These are phyloP conservation scores for Limnephilus marmoratus DNA, from an alignment of 2,888 invertebrate genomes.

Conservation along the genomic window DNA sequence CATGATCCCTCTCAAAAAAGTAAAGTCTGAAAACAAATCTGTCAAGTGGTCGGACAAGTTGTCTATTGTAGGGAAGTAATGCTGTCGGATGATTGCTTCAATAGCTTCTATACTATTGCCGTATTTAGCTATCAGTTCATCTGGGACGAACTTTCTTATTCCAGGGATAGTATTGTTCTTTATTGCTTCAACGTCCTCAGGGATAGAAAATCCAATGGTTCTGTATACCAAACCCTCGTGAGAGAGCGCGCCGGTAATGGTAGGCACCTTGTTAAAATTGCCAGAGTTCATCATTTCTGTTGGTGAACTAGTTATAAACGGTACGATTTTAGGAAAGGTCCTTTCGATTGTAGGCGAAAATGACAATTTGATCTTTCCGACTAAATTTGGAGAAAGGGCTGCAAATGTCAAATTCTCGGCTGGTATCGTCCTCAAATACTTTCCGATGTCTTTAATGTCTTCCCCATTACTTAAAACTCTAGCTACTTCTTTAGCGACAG, in stretches of 20 bases:
- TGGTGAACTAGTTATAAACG: slow-evolving; percentile 73
- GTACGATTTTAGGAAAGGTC: slow-evolving; percentile 71
- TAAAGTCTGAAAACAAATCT: slow-evolving; percentile 52
- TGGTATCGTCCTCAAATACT: slow-evolving; percentile 71
- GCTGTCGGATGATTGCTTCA: slow-evolving; percentile 40
- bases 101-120: neutral
- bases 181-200: neutral
- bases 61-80: slow-evolving; percentile 52
- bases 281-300: neutral
- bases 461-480: slow-evolving; percentile 68
- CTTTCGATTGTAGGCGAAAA: slow-evolving; percentile 75
- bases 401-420: slow-evolving; percentile 70
- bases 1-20: neutral
- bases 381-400: slow-evolving; percentile 67
- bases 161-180: slow-evolving; percentile 12
- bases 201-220: neutral
- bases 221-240: slow-evolving; percentile 39
- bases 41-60: slow-evolving; percentile 36
- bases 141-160: neutral
- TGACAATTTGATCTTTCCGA: slow-evolving; percentile 73
- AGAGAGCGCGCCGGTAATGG: neutral
- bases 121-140: neutral
- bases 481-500: slow-evolving; percentile 64
- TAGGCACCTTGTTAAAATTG: slow-evolving; percentile 30
- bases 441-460: slow-evolving; percentile 69